Evolutionary conservation across 2,797 vertebrate genomes (phyloP).

Genomic region (Myioborus miniatus): DNA sequence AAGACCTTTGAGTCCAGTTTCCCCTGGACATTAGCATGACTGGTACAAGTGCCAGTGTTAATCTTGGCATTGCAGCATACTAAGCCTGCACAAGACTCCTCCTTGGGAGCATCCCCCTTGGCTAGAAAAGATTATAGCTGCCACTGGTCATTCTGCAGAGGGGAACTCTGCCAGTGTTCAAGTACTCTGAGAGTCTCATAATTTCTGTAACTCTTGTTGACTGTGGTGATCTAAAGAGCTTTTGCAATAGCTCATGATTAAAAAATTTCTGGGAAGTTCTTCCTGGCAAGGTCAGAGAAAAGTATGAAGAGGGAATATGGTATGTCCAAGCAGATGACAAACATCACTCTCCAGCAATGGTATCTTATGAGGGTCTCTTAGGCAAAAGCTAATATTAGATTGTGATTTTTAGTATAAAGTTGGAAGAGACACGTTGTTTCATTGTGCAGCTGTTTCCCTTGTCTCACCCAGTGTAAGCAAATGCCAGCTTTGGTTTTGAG

Average conservation of each 20-base stretch:
- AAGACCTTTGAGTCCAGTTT: neutral
- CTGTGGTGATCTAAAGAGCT: neutral
- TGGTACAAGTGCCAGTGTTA: neutral
- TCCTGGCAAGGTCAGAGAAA: neutral
- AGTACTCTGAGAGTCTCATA: neutral
- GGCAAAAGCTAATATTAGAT: neutral
- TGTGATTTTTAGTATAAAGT: neutral
- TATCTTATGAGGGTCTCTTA: neutral
- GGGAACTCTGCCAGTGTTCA: neutral
- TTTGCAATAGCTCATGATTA: neutral
- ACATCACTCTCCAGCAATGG: neutral
- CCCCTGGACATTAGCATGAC: neutral
- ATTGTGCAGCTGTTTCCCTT: neutral
- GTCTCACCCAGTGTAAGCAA: neutral
- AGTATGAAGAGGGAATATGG: neutral
- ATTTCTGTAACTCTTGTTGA: neutral
- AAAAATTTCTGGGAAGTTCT: neutral
- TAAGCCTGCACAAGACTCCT: neutral
- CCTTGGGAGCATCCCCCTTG: neutral
- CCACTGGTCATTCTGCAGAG: neutral
- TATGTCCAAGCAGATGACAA: neutral
- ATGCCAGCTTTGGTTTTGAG: neutral
- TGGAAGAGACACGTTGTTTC: neutral
- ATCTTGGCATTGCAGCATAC: neutral
- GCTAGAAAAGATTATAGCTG: neutral